Evolutionary conservation across 2,888 invertebrate species (phyloP), one percentile per base, ranked within the genome.

Genomic region (Troglohyphantes excavatus): DNA sequence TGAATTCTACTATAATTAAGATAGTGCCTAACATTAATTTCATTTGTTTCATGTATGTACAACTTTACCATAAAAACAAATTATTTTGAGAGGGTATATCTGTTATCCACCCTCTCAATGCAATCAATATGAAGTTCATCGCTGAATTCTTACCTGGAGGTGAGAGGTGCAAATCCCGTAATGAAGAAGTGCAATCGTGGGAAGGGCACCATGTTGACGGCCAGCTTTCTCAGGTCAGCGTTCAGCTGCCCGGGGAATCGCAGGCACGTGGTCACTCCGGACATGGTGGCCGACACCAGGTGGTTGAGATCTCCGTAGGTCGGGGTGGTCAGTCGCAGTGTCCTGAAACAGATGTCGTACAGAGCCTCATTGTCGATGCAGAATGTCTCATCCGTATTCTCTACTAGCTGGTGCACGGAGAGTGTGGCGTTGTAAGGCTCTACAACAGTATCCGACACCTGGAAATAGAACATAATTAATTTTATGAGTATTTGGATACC

Each of bases 131-230:
- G n/a, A n/a, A n/a, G n/a, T n/a, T n/a, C n/a, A n/a, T n/a, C n/a
- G n/a, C n/a, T n/a, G n/a, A n/a, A 6, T 33, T 33, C 33, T 33
- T 33, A 33, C 33, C 92, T 90, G 23, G 91, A 91, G 11, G 92
- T 92, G 0, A 92, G 76, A 2, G 92, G 92, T 7, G 92, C 92
- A 65, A 92, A 92, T 13, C 92, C 92, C 13, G 92, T 90, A 89
- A 92, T 92, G 73, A 92, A 92, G 91, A 92, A 92, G 65, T 92
- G 92, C 9, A 92, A 95, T 93, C 98, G 96, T 2, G 98, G 98
- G 96, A 98, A 98, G 76, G 98, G 98, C 33, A 98, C 98, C 98
- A 98, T 98, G 95, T 98, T 98, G 85, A 98, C 97, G 72, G 97
- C 97, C 92, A 97, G 94, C 94, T 98, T 97, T 92, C 98, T 95